Conservation (phyloP, 2,888 invertebrate genomes). For the Drosophila nr. medialis region DNA sequence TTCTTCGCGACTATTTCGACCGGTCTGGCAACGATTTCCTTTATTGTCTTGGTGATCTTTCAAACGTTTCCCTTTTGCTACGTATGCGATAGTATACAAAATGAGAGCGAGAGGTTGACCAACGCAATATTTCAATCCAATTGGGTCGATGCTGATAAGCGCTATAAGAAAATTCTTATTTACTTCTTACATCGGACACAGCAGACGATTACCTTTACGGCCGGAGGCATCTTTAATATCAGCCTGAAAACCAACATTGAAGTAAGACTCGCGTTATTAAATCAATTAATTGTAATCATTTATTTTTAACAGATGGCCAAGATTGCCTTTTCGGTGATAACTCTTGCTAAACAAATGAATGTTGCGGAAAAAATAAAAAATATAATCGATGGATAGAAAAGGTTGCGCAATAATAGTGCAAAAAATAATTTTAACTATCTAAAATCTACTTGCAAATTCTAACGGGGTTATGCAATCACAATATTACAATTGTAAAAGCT, state of each 20-base stretch:
- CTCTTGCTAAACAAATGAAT: constrained; percentile 53
- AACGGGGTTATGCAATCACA: not conserved
- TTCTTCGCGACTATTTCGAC: constrained; percentile 48
- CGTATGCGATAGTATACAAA: constrained; percentile 43
- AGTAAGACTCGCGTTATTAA: constrained; percentile 14
- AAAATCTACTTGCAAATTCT: not conserved
- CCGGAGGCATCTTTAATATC: constrained; percentile 49
- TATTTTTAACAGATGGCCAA: constrained; percentile 47
- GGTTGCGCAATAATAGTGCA: not conserved
- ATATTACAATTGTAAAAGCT: not conserved
- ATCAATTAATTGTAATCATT: not conserved
- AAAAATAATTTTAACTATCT: not conserved
- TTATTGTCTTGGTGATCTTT: constrained; percentile 24
- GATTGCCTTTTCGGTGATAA: constrained; percentile 59
- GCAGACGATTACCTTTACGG: constrained; percentile 39
- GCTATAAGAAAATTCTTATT: constrained; percentile 40
- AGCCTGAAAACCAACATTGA: constrained; percentile 48
- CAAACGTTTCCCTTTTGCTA: constrained; percentile 60
- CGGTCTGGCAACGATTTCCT: constrained; percentile 28
- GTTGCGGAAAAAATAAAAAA: constrained; percentile 38
- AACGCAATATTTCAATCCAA: constrained; percentile 51
- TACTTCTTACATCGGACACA: constrained; percentile 43
- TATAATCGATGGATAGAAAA: not conserved
- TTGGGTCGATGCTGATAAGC: constrained; percentile 42
- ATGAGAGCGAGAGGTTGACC: constrained; percentile 32